Percentiles rank a stretch among this genome's conserved stretches.
Conservation (phyloP, 1,140 invertebrate species). For the Agrypnia vestita region DNA sequence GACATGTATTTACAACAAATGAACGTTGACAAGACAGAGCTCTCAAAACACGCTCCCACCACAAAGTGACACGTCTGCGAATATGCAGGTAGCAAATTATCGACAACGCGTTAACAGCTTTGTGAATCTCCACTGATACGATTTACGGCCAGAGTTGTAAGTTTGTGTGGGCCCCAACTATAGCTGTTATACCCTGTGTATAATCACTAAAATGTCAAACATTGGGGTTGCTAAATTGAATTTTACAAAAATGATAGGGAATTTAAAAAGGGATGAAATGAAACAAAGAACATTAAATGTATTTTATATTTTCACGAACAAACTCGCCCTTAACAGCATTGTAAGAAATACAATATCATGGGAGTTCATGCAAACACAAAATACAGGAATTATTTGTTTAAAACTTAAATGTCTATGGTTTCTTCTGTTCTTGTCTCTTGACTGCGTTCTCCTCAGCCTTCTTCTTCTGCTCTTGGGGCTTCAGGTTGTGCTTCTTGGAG, state of each 20-base stretch:
- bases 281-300: conserved; percentile 26
- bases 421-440: conserved; percentile 72
- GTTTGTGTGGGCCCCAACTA: no score
- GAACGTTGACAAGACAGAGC: no score
- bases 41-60: no score
- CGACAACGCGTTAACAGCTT: no score
- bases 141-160: neutral
- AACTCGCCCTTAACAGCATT: neutral
- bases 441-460: conserved; percentile 77
- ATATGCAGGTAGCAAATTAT: no score
- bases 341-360: conserved; percentile 20
- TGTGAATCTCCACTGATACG: no score
- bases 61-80: no score
- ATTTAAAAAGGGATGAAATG: conserved; percentile 19
- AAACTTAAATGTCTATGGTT: conserved; percentile 44
- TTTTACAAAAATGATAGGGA: no score
- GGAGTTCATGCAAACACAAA: conserved; percentile 42
- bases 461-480: conserved; percentile 80
- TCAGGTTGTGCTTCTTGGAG: conserved; percentile 93
- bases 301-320: conserved; percentile 50
- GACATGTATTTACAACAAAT: no score
- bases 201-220: no score
- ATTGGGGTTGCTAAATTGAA: no score
- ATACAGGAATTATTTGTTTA: conserved; percentile 23
- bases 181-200: no score